Conservation (phyloP, 1,140 invertebrate genomes). For the Caerostris darwini region DNA sequence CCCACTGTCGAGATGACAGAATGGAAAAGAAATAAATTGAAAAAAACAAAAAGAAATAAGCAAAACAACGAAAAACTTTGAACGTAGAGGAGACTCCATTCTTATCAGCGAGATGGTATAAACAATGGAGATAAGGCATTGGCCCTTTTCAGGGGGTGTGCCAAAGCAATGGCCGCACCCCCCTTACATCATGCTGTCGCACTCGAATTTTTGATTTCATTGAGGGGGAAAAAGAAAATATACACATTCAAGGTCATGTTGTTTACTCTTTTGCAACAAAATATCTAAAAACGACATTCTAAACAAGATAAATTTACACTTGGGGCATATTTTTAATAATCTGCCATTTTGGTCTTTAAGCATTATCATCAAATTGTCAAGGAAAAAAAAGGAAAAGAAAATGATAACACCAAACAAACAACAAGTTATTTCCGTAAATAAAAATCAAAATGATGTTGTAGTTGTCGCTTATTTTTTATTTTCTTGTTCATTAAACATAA, state of each 20-base stretch:
- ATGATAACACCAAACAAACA: too few relatives aligned
- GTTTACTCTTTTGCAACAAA: constrained; percentile 18
- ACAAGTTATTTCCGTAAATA: too few relatives aligned
- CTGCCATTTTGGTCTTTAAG: background rate
- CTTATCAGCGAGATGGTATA: background rate
- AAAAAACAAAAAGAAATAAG: background rate
- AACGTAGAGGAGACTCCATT: background rate
- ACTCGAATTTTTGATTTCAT: background rate
- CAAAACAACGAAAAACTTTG: background rate
- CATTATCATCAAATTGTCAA: too few relatives aligned
- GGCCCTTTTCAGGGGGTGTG: background rate
- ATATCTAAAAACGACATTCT: background rate
- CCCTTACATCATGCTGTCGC: background rate
- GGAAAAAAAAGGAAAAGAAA: too few relatives aligned
- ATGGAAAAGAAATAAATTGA: constrained; percentile 18
- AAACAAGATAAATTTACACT: background rate
- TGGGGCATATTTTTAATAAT: background rate
- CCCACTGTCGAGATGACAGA: constrained; percentile 12
- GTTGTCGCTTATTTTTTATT: too few relatives aligned
- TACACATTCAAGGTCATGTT: background rate
- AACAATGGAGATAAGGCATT: constrained; percentile 32
- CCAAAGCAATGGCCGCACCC: background rate
- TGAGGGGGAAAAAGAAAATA: background rate
- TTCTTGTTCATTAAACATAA: too few relatives aligned
- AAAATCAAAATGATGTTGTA: too few relatives aligned